Evolutionary conservation across 2,113 vertebrate genomes (phyloP).

Genomic region (Caranx melampygus): DNA sequence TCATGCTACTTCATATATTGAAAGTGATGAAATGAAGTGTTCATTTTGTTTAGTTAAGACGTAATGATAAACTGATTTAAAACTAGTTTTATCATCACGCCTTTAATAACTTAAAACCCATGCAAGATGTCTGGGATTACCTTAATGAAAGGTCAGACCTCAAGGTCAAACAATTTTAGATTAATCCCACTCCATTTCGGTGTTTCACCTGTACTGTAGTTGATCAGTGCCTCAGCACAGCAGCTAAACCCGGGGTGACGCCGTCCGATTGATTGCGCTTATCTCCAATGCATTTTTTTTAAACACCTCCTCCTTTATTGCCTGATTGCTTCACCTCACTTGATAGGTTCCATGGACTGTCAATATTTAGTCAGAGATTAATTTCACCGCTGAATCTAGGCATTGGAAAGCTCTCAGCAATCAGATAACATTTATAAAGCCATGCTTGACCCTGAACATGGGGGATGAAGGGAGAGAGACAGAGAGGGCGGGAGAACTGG

Average conservation of each 20-base stretch:
- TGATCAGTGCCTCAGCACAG: slow-evolving; percentile 28
- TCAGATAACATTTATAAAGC: slow-evolving; percentile 81
- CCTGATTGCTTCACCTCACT: slow-evolving; percentile 72
- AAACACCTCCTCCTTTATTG: slow-evolving; percentile 56
- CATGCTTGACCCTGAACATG: slow-evolving; percentile 68
- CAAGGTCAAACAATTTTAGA: slow-evolving; percentile 62
- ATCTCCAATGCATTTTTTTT: slow-evolving; percentile 54
- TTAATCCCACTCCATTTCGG: slow-evolving; percentile 20
- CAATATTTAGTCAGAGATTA: slow-evolving; percentile 83
- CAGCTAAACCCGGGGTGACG: slow-evolving; percentile 53
- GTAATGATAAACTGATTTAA: slow-evolving; percentile 49
- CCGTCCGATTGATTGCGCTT: slow-evolving; percentile 75
- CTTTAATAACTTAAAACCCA: slow-evolving; percentile 47
- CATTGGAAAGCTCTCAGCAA: slow-evolving; percentile 73
- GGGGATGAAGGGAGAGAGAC: slow-evolving; percentile 59
- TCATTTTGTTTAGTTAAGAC: slow-evolving; percentile 11
- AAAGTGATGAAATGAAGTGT: slow-evolving; percentile 20
- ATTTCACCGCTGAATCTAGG: slow-evolving; percentile 75
- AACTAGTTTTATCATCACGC: slow-evolving; percentile 46
- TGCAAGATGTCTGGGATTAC: slow-evolving; percentile 57
- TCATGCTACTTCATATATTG: not conserved
- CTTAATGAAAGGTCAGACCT: slow-evolving; percentile 64
- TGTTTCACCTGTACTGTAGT: slow-evolving; percentile 28
- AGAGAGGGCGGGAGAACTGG: slow-evolving; percentile 19
- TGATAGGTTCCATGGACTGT: slow-evolving; percentile 67